A percentile compares a stretch with the other conserved stretches of the same genome.
phyloP scores from a whole-genome alignment of 2,888 invertebrate species.

The Papilio demoleus region DNA sequence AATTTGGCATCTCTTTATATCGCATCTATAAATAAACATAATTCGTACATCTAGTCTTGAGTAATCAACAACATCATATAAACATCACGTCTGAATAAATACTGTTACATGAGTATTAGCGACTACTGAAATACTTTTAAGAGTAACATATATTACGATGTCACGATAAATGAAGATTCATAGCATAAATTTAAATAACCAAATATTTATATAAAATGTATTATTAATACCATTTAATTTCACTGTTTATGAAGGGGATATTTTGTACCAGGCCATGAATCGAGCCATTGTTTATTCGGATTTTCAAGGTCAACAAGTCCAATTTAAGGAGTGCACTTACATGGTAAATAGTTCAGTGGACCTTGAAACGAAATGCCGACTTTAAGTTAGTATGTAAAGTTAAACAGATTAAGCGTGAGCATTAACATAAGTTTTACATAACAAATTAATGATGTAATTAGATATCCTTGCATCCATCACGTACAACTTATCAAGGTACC shows the following conservation, averaged over 20 bases:
- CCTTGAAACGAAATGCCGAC: constrained; percentile 48
- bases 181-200: too few species aligned
- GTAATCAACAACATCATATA: background rate
- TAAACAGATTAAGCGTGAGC: constrained; percentile 54
- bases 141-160: too few species aligned
- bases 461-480: background rate
- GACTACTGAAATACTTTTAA: background rate
- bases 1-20: constrained; percentile 4
- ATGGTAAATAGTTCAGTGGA: constrained; percentile 47
- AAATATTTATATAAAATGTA: background rate
- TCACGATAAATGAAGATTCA: too few species aligned
- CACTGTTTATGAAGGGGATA: background rate
- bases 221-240: background rate
- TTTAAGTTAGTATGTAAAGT: background rate
- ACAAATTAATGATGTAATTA: background rate
- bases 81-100: background rate
- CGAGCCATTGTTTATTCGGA: constrained; percentile 44
- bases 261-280: background rate
- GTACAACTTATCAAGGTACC: background rate
- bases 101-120: background rate
- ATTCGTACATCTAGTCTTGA: background rate
- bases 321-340: constrained; percentile 50
- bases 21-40: constrained; percentile 8
- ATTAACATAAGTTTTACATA: constrained; percentile 42
- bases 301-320: constrained; percentile 57